Evolutionary conservation across 2,888 invertebrate species (phyloP), one percentile per base, ranked within the genome.

Genomic region (Eristalis arbustorum): DNA sequence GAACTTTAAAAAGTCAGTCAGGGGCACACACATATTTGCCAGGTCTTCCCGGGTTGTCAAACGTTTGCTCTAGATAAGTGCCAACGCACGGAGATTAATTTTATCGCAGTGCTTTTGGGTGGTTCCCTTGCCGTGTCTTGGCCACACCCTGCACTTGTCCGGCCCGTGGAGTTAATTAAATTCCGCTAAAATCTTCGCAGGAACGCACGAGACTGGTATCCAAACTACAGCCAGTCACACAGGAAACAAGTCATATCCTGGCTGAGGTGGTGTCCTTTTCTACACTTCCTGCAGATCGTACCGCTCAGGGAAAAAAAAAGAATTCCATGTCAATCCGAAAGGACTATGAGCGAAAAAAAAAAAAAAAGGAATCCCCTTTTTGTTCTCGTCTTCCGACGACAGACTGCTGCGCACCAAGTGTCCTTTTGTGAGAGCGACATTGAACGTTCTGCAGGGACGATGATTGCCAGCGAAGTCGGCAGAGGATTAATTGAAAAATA

Each of bases 101-200:
- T 77, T 69, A 69, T 67, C 59, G 59, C 40, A 8, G 4, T 37
- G 10, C 18, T 3, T 31, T 28, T 40, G 11, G n/a, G 10, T 34
- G 40, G 28, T 14, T 34, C 28, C 62, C 13, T 69, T 59, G 23
- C 2, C 6, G n/a, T 61, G 25, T n/a, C 68, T 23, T 8, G 34
- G 66, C 57, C 74, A 74, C 74, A 74, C 69, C 77, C 25, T 37
- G 3, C 69, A 77, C 69, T 63, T 69, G 77, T 28, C 40, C 37
- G 18, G 18, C 18, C 18, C n/a, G 22, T 63, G 49, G 40, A 63
- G 69, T 71, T 77, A 77, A 71, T 77, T 77, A 49, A 69, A 77
- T 77, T 63, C 63, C 31, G 10, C 49, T 42, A 42, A 77, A 77
- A 37, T 71, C 40, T 31, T 42, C 14, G 14, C 14, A 56, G 64